These are phyloP conservation scores for Dolichotis patagonum DNA, from an alignment of 2,113 vertebrate genomes.

Conservation along the genomic window DNA sequence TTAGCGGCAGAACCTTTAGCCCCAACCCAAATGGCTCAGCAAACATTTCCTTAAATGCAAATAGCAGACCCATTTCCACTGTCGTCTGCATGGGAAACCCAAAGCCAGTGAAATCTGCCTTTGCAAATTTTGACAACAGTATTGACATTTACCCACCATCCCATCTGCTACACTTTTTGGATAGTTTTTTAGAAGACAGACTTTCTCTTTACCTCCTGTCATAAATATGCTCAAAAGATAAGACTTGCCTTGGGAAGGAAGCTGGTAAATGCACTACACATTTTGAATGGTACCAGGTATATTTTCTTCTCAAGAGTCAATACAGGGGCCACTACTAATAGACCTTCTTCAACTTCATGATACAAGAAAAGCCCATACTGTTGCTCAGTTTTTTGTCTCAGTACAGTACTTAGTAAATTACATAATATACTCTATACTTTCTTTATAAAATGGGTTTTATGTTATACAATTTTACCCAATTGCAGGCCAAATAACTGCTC, in stretches of 20 bases:
- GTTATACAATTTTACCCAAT: neutral
- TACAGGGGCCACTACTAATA: neutral
- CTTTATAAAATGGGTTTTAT: neutral
- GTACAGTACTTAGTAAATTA: neutral
- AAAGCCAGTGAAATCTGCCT: conserved; percentile 30
- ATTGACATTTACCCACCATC: conserved; percentile 28
- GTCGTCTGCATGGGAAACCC: neutral
- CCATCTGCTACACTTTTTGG: conserved; percentile 39
- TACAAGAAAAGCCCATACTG: neutral
- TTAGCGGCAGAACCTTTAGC: neutral
- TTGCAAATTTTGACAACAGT: conserved; percentile 42
- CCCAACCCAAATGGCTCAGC: neutral
- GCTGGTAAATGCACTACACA: neutral
- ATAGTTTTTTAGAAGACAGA: neutral
- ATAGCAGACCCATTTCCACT: neutral
- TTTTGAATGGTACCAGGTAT: neutral
- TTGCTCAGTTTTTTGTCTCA: too few species aligned
- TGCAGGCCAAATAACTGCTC: neutral
- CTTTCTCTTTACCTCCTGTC: conserved; percentile 16
- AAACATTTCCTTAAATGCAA: conserved; percentile 24
- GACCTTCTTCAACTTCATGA: neutral
- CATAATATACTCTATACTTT: neutral
- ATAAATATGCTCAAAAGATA: neutral
- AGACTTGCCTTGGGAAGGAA: neutral
- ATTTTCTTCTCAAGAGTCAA: neutral